Base-by-base conservation (phyloP, 2,797 vertebrate genomes). In the Phoeniculus purpureus region DNA sequence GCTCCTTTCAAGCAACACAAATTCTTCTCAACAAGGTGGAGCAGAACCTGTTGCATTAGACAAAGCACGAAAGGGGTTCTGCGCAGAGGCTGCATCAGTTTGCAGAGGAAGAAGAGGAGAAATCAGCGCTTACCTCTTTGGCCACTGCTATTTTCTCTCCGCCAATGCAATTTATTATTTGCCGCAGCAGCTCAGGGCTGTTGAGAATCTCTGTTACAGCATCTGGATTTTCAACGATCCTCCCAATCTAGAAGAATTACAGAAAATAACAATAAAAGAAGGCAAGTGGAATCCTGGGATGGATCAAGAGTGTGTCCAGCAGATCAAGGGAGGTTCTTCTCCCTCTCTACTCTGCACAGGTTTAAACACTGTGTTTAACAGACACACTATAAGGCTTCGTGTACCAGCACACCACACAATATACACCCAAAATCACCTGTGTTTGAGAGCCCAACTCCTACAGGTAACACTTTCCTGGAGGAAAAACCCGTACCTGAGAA, bases 61-160 rank as follows among this genome's bases (percentile, higher is more conserved):
- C 32, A 37, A 17, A 6, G 43, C 0, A 85, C 40, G 50, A 61
- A 47, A 45, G 6, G 18, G 12, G 8, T 9, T 17, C 6, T 31
- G 17, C 20, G 23, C n/a, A 37, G 3, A 1, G 3, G 8, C 34
- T n/a, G 4, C 20, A 22, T 12, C 55, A 17, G 6, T 50, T 48
- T 34, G n/a, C 5, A 56, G 31, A 43, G 29, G 6, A 34, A 61
- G 7, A 2, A 50, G 6, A 27, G 26, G 32, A 6, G 1, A 66
- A 72, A 81, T 70, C 34, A 73, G 37, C 1, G 8, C 96, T 97
- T 66, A 98, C 99, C 98, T 98, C 98, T 96, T 99, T 99, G 23
- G 98, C 98, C 92, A 99, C 98, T 12, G 98, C 97, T 34, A 99
- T 98, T 84, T 98, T 98, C 87, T 99, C 99, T 21, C 94, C 98